A percentile compares a stretch with the other conserved stretches of the same genome.
Evolutionary conservation across 64 coral and sea anemone species (phyloP).

Genomic region (Pachyseris speciosa): DNA sequence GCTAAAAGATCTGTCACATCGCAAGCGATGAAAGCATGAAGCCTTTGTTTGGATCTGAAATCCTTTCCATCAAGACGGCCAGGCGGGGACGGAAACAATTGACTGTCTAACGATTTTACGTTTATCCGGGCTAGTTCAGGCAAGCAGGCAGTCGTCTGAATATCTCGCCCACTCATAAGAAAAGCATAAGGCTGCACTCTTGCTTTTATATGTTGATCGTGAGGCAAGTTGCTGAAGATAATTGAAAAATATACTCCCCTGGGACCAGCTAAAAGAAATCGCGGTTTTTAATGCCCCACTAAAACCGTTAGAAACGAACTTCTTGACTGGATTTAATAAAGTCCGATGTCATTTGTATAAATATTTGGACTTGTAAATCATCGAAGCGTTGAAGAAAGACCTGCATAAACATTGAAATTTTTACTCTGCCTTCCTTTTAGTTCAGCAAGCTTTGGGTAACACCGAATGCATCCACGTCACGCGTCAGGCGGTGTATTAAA

Average conservation of each 20-base stretch:
- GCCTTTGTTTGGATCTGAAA: no score
- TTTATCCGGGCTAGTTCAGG: conserved; percentile 14
- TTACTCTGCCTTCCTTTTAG: no score
- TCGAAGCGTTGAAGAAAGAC: neutral
- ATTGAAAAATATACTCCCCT: neutral
- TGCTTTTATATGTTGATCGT: neutral
- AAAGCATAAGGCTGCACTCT: neutral
- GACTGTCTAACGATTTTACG: neutral
- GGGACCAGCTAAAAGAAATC: neutral
- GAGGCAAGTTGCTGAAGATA: neutral
- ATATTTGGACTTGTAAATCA: conserved; percentile 6
- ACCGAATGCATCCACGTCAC: no score
- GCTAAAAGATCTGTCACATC: no score
- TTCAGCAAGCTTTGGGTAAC: no score
- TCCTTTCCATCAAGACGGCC: neutral
- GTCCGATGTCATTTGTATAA: neutral
- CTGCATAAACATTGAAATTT: no score
- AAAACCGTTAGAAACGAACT: conserved; percentile 22
- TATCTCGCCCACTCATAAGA: conserved; percentile 9
- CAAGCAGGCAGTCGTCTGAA: neutral
- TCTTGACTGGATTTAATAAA: neutral
- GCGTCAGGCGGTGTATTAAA: no score
- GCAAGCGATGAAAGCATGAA: neutral
- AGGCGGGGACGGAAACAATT: conserved; percentile 2
- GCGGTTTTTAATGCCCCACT: neutral